A percentile compares a stretch with the other conserved stretches of the same genome.
Evolutionary conservation across 2,888 invertebrate genomes (phyloP).

Genomic region (Shargacucullia verbasci): DNA sequence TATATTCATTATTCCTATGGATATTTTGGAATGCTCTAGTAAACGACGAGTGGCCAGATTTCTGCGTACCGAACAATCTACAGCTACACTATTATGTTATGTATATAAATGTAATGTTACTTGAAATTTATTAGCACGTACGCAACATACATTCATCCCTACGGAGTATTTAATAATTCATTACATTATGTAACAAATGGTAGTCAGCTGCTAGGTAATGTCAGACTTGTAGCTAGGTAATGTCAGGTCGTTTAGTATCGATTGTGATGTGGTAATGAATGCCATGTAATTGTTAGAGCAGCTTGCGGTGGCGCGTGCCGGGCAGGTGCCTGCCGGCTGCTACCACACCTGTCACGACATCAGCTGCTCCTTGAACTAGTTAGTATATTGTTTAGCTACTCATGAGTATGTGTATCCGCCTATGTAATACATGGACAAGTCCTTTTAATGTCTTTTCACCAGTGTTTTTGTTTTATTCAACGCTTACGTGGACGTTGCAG

Average conservation of each 20-base stretch:
- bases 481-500: conserved; percentile 9
- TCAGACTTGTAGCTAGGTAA: conserved; percentile 60
- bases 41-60: conserved; percentile 48
- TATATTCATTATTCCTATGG: conserved; percentile 64
- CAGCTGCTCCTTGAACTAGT: conserved; percentile 82
- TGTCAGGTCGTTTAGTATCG: conserved; percentile 66
- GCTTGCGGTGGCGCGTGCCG: conserved; percentile 85
- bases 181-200: conserved; percentile 57
- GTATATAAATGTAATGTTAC: conserved; percentile 1
- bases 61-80: conserved; percentile 57
- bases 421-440: conserved; percentile 29
- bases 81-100: conserved; percentile 31
- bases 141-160: conserved; percentile 9
- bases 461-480: conserved; percentile 15
- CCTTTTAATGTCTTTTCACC: conserved; percentile 9
- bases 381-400: conserved; percentile 68
- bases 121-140: conserved; percentile 13
- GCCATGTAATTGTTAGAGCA: conserved; percentile 77
- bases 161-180: conserved; percentile 21
- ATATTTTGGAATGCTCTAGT: conserved; percentile 57
- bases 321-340: conserved; percentile 86
- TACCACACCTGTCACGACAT: conserved; percentile 84
- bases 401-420: conserved; percentile 46
- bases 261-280: conserved; percentile 72
- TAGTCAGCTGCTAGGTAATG: conserved; percentile 69